phyloP scores from a whole-genome alignment of 2,797 vertebrate species.

The Syncerus caffer region DNA sequence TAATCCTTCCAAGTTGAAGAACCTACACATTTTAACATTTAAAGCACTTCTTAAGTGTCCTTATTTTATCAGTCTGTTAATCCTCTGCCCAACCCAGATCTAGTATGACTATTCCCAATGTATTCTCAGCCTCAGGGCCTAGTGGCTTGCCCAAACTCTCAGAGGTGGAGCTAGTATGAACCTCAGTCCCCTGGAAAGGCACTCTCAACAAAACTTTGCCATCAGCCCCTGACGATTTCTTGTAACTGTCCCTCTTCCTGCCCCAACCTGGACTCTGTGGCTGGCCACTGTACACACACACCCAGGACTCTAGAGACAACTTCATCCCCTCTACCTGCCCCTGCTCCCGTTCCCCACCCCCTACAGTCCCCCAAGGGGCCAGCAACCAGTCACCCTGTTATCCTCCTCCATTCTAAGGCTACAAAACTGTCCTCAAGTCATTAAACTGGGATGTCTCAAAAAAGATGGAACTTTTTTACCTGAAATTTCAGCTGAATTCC shows the following conservation, averaged over 20 bases:
- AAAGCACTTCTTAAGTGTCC: fast-evolving
- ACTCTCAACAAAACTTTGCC: not conserved
- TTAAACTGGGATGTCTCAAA: not conserved
- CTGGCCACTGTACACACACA: not conserved
- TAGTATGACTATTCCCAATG: not conserved
- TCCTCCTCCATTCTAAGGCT: not conserved
- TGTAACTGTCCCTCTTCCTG: not conserved
- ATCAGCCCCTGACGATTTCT: not conserved
- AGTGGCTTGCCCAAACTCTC: not conserved
- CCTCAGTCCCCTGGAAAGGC: not conserved
- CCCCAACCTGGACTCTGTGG: not conserved
- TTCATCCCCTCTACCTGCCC: not conserved
- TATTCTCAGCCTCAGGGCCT: not conserved
- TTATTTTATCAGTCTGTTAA: not conserved
- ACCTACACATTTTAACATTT: not conserved
- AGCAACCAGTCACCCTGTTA: too few species aligned
- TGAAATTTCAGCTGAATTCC: too few species aligned
- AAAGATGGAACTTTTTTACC: too few species aligned
- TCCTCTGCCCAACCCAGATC: not conserved
- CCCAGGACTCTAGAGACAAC: not conserved
- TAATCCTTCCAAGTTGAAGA: not conserved
- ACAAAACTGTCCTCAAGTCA: not conserved
- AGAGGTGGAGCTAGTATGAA: not conserved
- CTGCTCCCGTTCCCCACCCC: too few species aligned
- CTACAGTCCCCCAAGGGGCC: not conserved